Percentiles rank a stretch among this genome's conserved stretches.
These are phyloP conservation scores for Drosophila incognita DNA, from an alignment of 2,888 invertebrate genomes.

Conservation along the genomic window DNA sequence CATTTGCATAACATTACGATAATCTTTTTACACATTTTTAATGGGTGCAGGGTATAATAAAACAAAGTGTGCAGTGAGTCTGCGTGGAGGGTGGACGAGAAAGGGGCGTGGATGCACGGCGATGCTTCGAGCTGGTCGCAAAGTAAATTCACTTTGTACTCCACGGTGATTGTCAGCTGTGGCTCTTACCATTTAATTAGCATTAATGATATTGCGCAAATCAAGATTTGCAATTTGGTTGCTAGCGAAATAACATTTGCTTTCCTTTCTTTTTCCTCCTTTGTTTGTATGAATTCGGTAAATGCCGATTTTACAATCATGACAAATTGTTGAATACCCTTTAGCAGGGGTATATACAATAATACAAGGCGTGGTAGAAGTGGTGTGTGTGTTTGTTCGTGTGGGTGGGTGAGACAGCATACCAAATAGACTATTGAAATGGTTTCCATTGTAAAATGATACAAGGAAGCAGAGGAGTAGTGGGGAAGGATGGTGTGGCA, in stretches of 20 bases:
- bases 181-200: background rate
- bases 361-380: background rate
- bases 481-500: background rate
- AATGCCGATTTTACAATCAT: background rate
- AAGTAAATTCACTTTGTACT: constrained; percentile 5
- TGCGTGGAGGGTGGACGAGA: background rate
- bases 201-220: background rate
- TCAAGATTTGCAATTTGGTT: background rate
- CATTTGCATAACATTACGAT: background rate
- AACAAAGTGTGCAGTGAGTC: constrained; percentile 6
- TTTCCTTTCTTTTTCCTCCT: background rate
- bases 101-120: background rate
- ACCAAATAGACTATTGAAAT: constrained; percentile 37
- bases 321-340: background rate
- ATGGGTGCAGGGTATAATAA: background rate
- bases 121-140: constrained; percentile 4
- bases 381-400: background rate
- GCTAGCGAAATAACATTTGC: background rate
- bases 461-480: background rate
- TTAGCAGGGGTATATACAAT: background rate
- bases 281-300: background rate
- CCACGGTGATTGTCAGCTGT: background rate
- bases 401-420: constrained; percentile 5
- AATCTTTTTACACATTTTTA: background rate
- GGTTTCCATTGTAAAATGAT: constrained; percentile 30